Conservation (phyloP, 30 jellyfish, hydroid and myxozoan species). For the Nemopilema nomurai region DNA sequence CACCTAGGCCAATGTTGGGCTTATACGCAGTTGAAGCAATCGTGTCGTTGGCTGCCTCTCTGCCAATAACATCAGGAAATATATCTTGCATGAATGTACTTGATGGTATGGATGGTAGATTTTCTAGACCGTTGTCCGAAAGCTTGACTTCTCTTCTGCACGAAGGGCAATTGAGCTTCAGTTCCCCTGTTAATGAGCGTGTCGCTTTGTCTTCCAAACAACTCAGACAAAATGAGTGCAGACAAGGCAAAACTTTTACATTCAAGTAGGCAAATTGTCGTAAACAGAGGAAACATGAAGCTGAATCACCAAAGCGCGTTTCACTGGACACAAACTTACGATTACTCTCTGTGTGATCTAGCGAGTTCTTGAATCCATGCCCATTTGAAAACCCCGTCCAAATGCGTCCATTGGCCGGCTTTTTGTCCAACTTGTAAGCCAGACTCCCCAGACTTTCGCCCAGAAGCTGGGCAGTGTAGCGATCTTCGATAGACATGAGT, state of each 20-base stretch:
- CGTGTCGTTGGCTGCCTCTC: conserved; percentile 59
- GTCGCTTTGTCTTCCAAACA: conserved; percentile 84
- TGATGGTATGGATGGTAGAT: conserved; percentile 87
- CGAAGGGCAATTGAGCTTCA: conserved; percentile 82
- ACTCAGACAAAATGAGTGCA: conserved; percentile 86
- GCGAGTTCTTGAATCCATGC: conserved; percentile 19
- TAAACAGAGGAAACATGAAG: conserved; percentile 68
- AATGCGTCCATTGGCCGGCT: conserved; percentile 51
- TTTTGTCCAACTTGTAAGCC: conserved; percentile 41
- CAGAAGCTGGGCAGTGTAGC: conserved; percentile 65
- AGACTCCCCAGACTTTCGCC: conserved; percentile 66
- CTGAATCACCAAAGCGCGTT: conserved; percentile 66
- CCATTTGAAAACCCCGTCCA: conserved; percentile 50
- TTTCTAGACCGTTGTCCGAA: conserved; percentile 81
- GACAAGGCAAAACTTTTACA: conserved; percentile 92
- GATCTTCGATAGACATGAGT: conserved; percentile 61
- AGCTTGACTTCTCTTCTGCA: conserved; percentile 90
- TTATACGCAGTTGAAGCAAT: conserved; percentile 31
- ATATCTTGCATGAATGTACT: conserved; percentile 92
- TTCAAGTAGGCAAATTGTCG: conserved; percentile 72
- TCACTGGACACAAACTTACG: conserved; percentile 60
- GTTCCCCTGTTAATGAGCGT: conserved; percentile 74
- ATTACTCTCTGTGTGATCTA: conserved; percentile 43
- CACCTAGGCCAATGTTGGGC: conserved; percentile 10
- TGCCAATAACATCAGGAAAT: conserved; percentile 90